Evolutionary conservation across 2,797 vertebrate genomes (phyloP), one percentile per base, ranked within the genome.

Genomic region (Chaetodon trifasciatus): DNA sequence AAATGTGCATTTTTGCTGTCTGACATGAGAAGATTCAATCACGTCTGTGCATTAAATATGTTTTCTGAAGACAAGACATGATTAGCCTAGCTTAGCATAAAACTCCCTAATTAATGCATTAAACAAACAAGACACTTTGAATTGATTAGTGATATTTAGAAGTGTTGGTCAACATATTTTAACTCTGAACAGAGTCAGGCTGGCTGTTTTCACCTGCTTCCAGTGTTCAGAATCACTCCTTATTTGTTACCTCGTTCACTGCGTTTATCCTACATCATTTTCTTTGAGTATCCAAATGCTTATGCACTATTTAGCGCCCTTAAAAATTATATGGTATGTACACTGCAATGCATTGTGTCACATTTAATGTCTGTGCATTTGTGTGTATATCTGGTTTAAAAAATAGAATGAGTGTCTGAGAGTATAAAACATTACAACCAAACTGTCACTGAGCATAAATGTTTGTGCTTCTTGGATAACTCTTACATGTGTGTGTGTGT

Each of bases 391-490:
- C 15, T 75, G 64, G 4, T 8, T 32, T 32, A 32, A 32, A 21
- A 53, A 32, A 2, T 49, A 12, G 15, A 39, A 9, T 10, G 19
- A 42, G 37, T 10, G 42, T 55, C 46, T 71, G 35, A 62, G 13
- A 28, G 49, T 44, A 16, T 19, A 56, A 65, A 19, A 78, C 2
- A 64, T 60, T 74, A 61, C 8, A 60, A 77, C 56, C 46, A 39
- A 44, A 40, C 50, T 62, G 60, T 66, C 53, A 57, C 16, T 21
- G 21, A 35, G 39, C 3, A 65, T 69, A 35, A 46, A 58, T 50
- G 66, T 70, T 53, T 60, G 47, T 52, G 40, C 53, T 12, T 56
- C n/a, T 65, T 75, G 58, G 82, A 71, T 60, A 65, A 79, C 65
- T 67, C 19, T 60, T 60, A 50, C 61, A n/a, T n/a, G n/a, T n/a